A percentile compares a stretch with the other conserved stretches of the same genome.
Evolutionary conservation across 2,888 invertebrate species (phyloP).

Genomic region (Macaria liturata): DNA sequence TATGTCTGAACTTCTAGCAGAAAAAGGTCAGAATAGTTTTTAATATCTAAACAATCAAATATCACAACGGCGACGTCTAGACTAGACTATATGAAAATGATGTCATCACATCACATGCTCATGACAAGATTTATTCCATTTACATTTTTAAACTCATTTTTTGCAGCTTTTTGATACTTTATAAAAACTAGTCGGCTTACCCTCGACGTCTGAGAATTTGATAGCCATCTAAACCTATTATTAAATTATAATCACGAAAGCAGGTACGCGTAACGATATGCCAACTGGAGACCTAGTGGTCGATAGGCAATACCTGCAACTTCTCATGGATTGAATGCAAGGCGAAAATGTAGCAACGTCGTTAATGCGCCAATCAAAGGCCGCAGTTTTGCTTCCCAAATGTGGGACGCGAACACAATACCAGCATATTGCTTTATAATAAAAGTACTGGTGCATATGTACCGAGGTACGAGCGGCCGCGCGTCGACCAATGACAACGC

Average conservation of each 20-base stretch:
- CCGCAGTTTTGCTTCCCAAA: constrained; percentile 75
- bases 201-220: too few relatives aligned
- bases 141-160: too few relatives aligned
- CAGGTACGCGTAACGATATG: constrained; percentile 38
- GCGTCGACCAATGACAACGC: constrained; percentile 56
- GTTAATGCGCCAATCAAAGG: constrained; percentile 74
- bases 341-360: constrained; percentile 77
- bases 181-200: too few relatives aligned
- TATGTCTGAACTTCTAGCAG: neutral
- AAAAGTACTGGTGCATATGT: constrained; percentile 55
- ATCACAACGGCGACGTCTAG: too few relatives aligned
- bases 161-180: too few relatives aligned
- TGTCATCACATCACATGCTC: too few relatives aligned
- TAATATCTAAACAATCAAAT: too few relatives aligned
- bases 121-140: too few relatives aligned
- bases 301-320: constrained; percentile 69
- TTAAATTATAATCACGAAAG: too few relatives aligned
- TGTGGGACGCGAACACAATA: constrained; percentile 71
- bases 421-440: constrained; percentile 35
- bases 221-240: too few relatives aligned
- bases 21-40: neutral
- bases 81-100: too few relatives aligned
- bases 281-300: constrained; percentile 68
- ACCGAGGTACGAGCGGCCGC: constrained; percentile 45
- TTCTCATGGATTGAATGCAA: constrained; percentile 79